A percentile compares a stretch with the other conserved stretches of the same genome.
These are phyloP conservation scores for Drosophila sechellia DNA, from an alignment of 1,140 invertebrate species.

Conservation along the genomic window DNA sequence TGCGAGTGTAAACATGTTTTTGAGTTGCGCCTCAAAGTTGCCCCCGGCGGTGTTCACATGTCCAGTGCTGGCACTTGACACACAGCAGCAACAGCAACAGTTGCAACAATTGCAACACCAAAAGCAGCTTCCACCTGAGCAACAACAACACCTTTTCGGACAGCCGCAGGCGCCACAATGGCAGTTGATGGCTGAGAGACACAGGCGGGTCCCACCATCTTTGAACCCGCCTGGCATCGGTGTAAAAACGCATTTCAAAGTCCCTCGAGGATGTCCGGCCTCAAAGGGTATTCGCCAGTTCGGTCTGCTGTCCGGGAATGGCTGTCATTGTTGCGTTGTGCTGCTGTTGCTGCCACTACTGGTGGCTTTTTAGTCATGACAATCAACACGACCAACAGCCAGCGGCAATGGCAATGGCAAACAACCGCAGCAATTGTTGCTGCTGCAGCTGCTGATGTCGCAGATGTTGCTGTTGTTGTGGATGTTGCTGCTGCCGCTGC, in stretches of 20 bases:
- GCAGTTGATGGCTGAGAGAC: slow-evolving; percentile 53
- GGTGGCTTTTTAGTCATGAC: slow-evolving; percentile 73
- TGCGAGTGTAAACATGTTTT: slow-evolving; percentile 77
- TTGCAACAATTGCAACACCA: slow-evolving; percentile 30
- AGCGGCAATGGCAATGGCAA: slow-evolving; percentile 71
- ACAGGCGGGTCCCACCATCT: slow-evolving; percentile 9
- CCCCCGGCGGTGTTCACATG: slow-evolving; percentile 64
- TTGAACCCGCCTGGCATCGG: not conserved
- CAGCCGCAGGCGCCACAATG: slow-evolving; percentile 68
- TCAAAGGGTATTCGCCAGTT: slow-evolving; percentile 24
- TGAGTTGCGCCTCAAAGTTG: slow-evolving; percentile 70
- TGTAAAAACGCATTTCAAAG: not conserved
- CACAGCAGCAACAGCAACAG: slow-evolving; percentile 46
- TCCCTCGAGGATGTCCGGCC: slow-evolving; percentile 8
- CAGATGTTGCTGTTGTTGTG: slow-evolving; percentile 14
- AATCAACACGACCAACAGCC: slow-evolving; percentile 77
- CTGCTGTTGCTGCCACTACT: slow-evolving; percentile 33
- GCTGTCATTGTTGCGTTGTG: slow-evolving; percentile 16
- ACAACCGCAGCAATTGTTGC: slow-evolving; percentile 78
- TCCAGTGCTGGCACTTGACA: slow-evolving; percentile 79
- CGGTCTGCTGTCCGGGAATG: slow-evolving; percentile 2
- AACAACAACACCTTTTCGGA: slow-evolving; percentile 62
- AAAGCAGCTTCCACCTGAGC: slow-evolving; percentile 39
- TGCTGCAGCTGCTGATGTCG: not conserved
- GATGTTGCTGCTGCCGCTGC: slow-evolving; percentile 3